Evolutionary conservation across 2,113 vertebrate species (phyloP).

Genomic region (Chaetops frenatus): DNA sequence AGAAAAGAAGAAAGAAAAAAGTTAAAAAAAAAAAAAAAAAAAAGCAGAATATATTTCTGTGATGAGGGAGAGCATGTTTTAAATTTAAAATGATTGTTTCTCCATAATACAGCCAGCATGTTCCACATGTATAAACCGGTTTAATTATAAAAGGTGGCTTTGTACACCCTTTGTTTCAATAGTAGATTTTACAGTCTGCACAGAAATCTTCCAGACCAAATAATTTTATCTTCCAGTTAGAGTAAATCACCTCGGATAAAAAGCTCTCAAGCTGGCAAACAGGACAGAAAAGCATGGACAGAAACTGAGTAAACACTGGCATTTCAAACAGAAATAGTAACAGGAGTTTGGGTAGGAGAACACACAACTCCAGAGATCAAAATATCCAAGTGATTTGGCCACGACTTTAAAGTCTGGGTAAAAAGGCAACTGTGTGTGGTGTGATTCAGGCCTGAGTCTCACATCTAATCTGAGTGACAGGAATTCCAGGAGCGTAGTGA

Average conservation of each 20-base stretch:
- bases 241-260: not conserved
- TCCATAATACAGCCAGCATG: not conserved
- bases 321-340: not conserved
- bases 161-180: not conserved
- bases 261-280: not conserved
- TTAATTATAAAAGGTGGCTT: not conserved
- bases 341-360: not conserved
- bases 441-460: not conserved
- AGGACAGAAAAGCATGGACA: not conserved
- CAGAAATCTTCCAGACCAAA: not conserved
- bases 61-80: not conserved
- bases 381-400: not conserved
- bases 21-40: not conserved
- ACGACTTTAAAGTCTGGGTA: not conserved
- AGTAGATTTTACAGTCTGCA: not conserved
- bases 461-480: not conserved
- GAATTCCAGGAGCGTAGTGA: not conserved
- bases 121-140: not conserved
- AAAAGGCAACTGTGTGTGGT: not conserved
- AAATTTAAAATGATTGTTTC: not conserved
- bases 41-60: not conserved
- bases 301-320: not conserved
- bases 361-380: not conserved
- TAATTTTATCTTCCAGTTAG: not conserved
- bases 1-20: too few species aligned